phyloP scores from a whole-genome alignment of 2,797 vertebrate genomes.

The Clarias pachynema region DNA sequence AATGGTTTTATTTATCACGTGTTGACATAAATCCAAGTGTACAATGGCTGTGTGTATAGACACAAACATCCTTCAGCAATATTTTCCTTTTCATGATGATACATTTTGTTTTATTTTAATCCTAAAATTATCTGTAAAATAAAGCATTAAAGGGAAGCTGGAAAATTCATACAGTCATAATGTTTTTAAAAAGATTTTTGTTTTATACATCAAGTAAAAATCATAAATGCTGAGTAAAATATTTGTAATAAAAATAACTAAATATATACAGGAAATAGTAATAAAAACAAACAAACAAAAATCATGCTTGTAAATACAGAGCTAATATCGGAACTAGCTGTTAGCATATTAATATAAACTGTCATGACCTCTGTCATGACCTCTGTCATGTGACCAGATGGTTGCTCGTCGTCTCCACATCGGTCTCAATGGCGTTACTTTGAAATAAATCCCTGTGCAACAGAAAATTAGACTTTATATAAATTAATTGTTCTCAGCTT shows the following conservation, averaged over 20 bases:
- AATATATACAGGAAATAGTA: neutral
- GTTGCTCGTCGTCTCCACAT: neutral
- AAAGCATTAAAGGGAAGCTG: slow-evolving; percentile 10
- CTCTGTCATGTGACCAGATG: neutral
- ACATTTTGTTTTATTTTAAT: slow-evolving; percentile 11
- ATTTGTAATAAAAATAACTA: neutral
- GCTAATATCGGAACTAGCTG: neutral
- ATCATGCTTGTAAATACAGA: neutral
- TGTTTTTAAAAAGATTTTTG: neutral
- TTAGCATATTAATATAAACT: neutral
- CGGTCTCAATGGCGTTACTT: slow-evolving; percentile 17
- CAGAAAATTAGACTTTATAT: slow-evolving; percentile 12
- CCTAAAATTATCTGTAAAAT: neutral
- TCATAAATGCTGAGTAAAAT: neutral
- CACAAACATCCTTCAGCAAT: neutral
- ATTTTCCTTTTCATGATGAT: neutral
- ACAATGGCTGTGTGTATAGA: no score
- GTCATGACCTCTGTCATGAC: neutral
- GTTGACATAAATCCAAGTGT: neutral
- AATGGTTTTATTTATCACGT: neutral
- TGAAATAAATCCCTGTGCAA: slow-evolving; percentile 16
- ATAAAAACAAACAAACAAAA: neutral
- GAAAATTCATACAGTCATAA: neutral
- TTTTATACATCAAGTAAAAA: neutral
- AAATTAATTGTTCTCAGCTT: no score